Conservation (phyloP, 2,113 vertebrate species). For the Anarhynchus alexandrinus region DNA sequence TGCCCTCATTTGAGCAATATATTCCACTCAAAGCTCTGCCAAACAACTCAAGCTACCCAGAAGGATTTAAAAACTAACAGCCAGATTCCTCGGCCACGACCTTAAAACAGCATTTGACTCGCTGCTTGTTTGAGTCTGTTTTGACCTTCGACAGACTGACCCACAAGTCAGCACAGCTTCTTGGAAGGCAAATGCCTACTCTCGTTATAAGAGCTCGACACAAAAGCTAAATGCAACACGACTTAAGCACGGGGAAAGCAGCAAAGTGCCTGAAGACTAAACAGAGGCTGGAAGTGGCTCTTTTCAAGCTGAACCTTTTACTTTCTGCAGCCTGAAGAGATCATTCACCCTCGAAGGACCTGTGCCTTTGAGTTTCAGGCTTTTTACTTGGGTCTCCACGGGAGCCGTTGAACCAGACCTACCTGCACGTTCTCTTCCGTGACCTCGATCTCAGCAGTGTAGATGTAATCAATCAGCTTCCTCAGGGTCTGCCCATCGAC, state of each 20-base stretch:
- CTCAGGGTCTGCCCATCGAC: slow-evolving; percentile 89
- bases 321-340: slow-evolving; percentile 5
- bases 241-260: background rate
- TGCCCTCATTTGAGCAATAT: background rate
- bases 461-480: slow-evolving; percentile 94
- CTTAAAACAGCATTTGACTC: background rate
- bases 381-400: background rate
- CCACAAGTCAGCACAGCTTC: slow-evolving; percentile 47
- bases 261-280: slow-evolving; percentile 22
- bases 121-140: background rate
- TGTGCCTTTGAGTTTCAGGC: background rate
- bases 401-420: background rate
- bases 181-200: slow-evolving; percentile 42
- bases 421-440: slow-evolving; percentile 97
- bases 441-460: slow-evolving; percentile 93
- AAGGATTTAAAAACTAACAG: slow-evolving; percentile 28
- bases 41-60: background rate
- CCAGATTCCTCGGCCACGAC: background rate
- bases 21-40: background rate
- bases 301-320: background rate
- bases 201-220: background rate
- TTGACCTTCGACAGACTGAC: slow-evolving; percentile 47
- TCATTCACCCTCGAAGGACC: background rate
- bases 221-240: slow-evolving; percentile 39
- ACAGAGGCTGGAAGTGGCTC: background rate